Evolutionary conservation across 2,797 vertebrate genomes (phyloP), one percentile per base, ranked within the genome.

Genomic region (Mormyrops boulengeri): DNA sequence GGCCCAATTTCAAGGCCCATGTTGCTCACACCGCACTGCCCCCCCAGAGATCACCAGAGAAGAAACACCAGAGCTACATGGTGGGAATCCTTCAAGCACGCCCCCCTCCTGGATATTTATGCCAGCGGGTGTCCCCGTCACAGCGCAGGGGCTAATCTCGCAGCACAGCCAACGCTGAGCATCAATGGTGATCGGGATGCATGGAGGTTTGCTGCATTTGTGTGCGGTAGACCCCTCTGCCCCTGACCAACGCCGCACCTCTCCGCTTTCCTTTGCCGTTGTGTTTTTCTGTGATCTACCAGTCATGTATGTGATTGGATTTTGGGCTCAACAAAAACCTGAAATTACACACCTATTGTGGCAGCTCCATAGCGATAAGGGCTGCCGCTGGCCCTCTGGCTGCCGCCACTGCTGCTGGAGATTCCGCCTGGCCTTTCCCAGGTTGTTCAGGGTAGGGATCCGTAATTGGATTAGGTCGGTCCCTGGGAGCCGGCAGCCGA

Each of bases 251-350:
- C 94, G 94, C 95, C 94, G 94, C 38, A 38, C 34, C 38, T 14
- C 91, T 84, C 69, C 91, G 92, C 96, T 95, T 95, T 95, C 94
- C 96, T 95, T 96, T 96, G 94, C 96, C 96, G 96, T 97, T 95
- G 96, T 96, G 97, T 96, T 96, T 96, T 96, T 97, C 97, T 97
- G 97, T 98, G 97, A 98, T 98, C 97, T 96, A 97, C 96, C 97
- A 98, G 97, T 98, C 97, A 98, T 98, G 97, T 98, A 99, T 98
- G 96, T 99, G 98, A 99, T 99, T 99, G 98, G 97, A 99, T 99
- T 99, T 98, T 94, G 94, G 26, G 96, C 96, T 98, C 96, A 97
- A 99, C 97, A 99, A 99, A 96, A 99, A 99, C 97, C 97, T 98
- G 97, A 98, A 98, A 98, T 99, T 98, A 98, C 97, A 98, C 97